Evolutionary conservation across 2,797 vertebrate genomes (phyloP).

Genomic region (Pyrocephalus nanus): DNA sequence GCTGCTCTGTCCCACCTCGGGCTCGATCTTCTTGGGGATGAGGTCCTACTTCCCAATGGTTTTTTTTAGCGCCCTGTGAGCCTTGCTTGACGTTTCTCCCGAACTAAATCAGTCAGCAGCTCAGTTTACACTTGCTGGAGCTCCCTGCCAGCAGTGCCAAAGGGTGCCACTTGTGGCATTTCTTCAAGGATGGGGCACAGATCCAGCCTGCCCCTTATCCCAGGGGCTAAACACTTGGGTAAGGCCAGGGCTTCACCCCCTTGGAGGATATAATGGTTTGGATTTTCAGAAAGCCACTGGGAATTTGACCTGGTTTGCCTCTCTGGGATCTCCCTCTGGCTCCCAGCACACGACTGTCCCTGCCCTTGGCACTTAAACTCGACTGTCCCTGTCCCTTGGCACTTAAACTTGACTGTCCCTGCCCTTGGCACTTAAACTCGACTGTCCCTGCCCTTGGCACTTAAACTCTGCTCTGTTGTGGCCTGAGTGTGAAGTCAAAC

Average conservation of each 20-base stretch:
- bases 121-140: not conserved
- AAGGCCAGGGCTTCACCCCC: not conserved
- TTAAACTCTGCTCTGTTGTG: fast-evolving
- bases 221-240: not conserved
- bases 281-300: not conserved
- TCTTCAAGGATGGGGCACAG: not conserved
- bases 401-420: fast-evolving
- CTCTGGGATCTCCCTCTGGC: not conserved
- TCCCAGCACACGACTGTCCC: fast-evolving
- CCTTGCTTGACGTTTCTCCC: not conserved
- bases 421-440: fast-evolving
- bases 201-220: not conserved
- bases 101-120: not conserved
- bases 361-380: fast-evolving
- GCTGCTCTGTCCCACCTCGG: not conserved
- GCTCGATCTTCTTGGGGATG: not conserved
- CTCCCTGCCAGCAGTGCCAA: not conserved
- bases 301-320: not conserved
- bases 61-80: not conserved
- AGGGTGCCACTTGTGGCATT: not conserved
- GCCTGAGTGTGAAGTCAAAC: not conserved
- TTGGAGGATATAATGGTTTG: not conserved
- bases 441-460: not conserved
- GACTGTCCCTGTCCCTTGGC: no score
- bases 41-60: not conserved